Base-by-base conservation (phyloP, 2,113 vertebrate species). In the Hydrochoerus hydrochaeris region DNA sequence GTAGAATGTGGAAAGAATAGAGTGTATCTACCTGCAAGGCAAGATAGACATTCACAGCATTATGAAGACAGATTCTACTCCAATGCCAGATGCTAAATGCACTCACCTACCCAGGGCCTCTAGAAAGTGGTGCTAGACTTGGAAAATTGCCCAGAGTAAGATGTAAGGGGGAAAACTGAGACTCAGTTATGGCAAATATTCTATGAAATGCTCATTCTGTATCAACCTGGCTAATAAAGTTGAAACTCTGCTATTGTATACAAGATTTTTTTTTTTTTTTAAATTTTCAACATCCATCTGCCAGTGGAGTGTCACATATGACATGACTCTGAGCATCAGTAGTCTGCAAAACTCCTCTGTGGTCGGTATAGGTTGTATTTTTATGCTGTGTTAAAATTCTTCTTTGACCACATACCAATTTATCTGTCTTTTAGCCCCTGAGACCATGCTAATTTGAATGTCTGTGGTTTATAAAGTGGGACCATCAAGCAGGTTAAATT, bases 331-430 rank as follows among this genome's bases (percentile, higher is more conserved):
- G 49, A 96, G 63, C 81, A 81, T 12, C 35, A 90, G 44, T 16
- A 35, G 5, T 88, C 75, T 95, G 22, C 9, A 83, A 75, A 90
- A 93, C 94, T 80, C 77, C 41, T 87, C 58, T 54, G 44, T 17
- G 69, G 35, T 54, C 90, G 58, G 30, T 89, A 93, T 57, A 97
- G 71, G 41, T 22, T 88, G 73, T 14, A 73, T 95, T 94, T 95
- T 92, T 58, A 80, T 17, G 38, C 92, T 97, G 93, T 85, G 93
- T 86, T 92, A 83, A 95, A 97, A 95, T 92, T 93, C 85, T 93
- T 91, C 60, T 95, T 90, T 95, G 82, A 80, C 88, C 82, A 91
- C 90, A 85, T 63, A 91, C 41, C 57, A 62, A 92, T 90, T 84
- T 81, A 83, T 88, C 85, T 92, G 7, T 82, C 81, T 83, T 92